Conservation (phyloP, 2,113 vertebrate species). For the Tragelaphus scriptus region DNA sequence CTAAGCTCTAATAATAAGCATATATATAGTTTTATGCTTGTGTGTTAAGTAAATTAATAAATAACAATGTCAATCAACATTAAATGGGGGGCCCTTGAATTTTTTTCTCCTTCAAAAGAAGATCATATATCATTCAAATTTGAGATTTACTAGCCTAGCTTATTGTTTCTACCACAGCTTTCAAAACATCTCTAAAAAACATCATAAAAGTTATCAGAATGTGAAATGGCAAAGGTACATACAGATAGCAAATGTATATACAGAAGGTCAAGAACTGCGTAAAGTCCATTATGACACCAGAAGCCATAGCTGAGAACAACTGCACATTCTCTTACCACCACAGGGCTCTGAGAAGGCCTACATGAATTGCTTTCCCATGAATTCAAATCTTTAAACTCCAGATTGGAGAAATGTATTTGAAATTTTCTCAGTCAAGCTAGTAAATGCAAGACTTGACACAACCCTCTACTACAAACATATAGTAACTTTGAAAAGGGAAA, state of each 20-base stretch:
- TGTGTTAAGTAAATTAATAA: constrained; percentile 8
- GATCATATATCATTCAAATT: background rate
- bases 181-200: constrained; percentile 38
- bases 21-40: background rate
- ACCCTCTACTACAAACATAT: background rate
- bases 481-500: background rate
- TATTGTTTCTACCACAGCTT: constrained; percentile 8
- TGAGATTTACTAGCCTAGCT: constrained; percentile 12
- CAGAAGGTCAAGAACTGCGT: constrained; percentile 38
- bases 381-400: background rate
- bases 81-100: background rate
- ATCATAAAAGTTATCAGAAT: constrained; percentile 40
- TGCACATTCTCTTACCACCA: background rate
- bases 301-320: background rate
- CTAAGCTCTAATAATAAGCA: background rate
- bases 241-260: constrained; percentile 8
- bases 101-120: background rate
- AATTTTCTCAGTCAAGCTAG: background rate
- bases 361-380: background rate
- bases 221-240: constrained; percentile 5
- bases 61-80: background rate
- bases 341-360: background rate
- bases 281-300: constrained; percentile 7
- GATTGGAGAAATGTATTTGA: background rate
- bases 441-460: background rate